Evolutionary conservation across 2,888 invertebrate species (phyloP), one percentile per base, ranked within the genome.

Genomic region (Hyposoter dolosus): DNA sequence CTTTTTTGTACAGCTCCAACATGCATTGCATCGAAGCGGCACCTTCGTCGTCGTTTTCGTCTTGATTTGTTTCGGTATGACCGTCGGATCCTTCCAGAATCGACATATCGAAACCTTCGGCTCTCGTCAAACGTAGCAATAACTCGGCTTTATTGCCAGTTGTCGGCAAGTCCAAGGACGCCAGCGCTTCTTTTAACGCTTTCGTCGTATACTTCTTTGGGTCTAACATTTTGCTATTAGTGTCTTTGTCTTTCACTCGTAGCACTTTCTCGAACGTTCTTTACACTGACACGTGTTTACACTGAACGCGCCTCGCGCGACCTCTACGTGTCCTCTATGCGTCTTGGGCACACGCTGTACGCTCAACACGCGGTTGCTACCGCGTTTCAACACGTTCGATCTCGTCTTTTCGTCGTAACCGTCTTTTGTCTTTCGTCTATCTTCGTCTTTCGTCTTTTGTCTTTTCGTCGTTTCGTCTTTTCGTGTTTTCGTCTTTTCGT

Each of bases 141-240:
- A 68, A 45, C 23, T 45, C 68, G 9, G 6, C 43, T 45, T 68
- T 45, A 23, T 68, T 68, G 9, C 68, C 68, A n/a, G 43, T 23
- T 35, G 45, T 65, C 35, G 65, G 35, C n/a, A 32, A 32, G 17
- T 12, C 32, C 32, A 35, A 15, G 2, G 65, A 65, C 4, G 65
- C 7, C 12, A 65, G 6, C 17, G 17, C 7, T 9, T 65, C 32
- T n/a, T 65, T 65, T 12, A 65, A n/a, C 32, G 65, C 65, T 32
- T 65, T 65, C 60, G 23, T 60, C 32, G 32, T 32, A 32, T 4
- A 32, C 32, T 32, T 32, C 32, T 32, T 32, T 4, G 32, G 32
- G 32, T 32, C 32, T 32, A 32, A 32, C 32, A 32, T 32, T 32
- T 32, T 32, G 32, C 32, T 32, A 4, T 32, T 32, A 1, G 32